Percentiles rank a stretch among this genome's conserved stretches.
phyloP scores from a whole-genome alignment of 2,113 vertebrate genomes.

The Pterocles burchelli region DNA sequence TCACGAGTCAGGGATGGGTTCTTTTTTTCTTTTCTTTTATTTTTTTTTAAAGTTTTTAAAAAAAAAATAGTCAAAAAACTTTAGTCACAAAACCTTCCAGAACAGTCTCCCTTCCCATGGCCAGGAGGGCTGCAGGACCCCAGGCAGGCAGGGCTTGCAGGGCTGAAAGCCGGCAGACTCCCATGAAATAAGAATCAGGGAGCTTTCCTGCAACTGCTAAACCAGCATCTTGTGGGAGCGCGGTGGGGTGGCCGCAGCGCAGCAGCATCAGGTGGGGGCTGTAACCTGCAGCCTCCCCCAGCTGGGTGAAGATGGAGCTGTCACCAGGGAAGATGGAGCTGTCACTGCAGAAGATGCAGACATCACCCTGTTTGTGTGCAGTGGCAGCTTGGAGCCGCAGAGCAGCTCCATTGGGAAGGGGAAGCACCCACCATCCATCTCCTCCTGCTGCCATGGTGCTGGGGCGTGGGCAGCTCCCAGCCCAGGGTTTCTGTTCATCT shows the following conservation, averaged over 20 bases:
- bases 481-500: background rate
- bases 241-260: background rate
- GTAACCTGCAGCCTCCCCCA: background rate
- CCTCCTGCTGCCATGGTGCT: background rate
- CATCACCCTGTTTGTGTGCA: background rate
- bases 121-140: background rate
- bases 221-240: fast-evolving
- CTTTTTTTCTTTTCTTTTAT: background rate
- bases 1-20: background rate
- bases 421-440: background rate
- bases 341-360: background rate
- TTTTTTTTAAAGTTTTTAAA: background rate
- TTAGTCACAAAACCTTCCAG: background rate
- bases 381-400: background rate
- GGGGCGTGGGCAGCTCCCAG: background rate
- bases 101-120: background rate
- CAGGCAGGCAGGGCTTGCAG: background rate
- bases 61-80: background rate
- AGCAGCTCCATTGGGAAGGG: background rate
- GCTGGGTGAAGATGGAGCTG: background rate
- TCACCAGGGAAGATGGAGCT: background rate
- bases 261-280: background rate
- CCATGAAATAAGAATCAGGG: background rate
- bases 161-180: background rate
- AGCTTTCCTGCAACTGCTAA: background rate